Evolutionary conservation across 1,140 invertebrate genomes (phyloP).

Genomic region (Asobara japonica): DNA sequence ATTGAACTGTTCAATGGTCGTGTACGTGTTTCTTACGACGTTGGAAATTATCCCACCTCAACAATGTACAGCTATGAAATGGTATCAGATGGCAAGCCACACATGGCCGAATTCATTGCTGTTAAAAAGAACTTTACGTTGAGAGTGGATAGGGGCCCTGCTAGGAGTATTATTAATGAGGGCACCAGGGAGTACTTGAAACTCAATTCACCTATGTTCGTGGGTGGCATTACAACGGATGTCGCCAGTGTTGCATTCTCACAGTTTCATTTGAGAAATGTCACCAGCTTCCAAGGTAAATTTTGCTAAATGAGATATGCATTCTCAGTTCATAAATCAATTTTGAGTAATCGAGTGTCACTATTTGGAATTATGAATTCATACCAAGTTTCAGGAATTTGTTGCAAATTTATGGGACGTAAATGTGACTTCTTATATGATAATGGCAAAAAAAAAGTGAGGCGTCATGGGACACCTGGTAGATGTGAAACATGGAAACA

Average conservation of each 20-base stretch:
- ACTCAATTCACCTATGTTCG: constrained; percentile 85
- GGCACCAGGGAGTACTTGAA: constrained; percentile 89
- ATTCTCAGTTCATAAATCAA: background rate
- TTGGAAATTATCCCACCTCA: constrained; percentile 96
- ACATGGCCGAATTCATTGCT: constrained; percentile 88
- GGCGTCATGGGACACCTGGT: too few relatives aligned
- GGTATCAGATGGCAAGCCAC: constrained; percentile 87
- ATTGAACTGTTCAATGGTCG: constrained; percentile 95
- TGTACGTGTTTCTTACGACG: constrained; percentile 93
- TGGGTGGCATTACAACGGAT: constrained; percentile 89
- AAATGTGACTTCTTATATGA: too few relatives aligned
- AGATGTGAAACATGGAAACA: too few relatives aligned
- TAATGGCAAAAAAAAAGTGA: too few relatives aligned
- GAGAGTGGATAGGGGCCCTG: constrained; percentile 84
- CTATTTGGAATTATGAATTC: too few relatives aligned
- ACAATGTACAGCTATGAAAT: constrained; percentile 94
- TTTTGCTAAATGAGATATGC: background rate
- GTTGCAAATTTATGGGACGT: too few relatives aligned
- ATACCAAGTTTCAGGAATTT: too few relatives aligned
- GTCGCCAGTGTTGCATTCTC: constrained; percentile 85
- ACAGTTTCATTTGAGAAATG: constrained; percentile 93
- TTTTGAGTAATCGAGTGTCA: too few relatives aligned
- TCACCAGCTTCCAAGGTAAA: constrained; percentile 92
- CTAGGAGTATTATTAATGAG: constrained; percentile 94
- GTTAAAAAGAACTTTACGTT: constrained; percentile 96